Conservation (phyloP, 2,888 invertebrate genomes). For the Acanthoscelides obtectus region DNA sequence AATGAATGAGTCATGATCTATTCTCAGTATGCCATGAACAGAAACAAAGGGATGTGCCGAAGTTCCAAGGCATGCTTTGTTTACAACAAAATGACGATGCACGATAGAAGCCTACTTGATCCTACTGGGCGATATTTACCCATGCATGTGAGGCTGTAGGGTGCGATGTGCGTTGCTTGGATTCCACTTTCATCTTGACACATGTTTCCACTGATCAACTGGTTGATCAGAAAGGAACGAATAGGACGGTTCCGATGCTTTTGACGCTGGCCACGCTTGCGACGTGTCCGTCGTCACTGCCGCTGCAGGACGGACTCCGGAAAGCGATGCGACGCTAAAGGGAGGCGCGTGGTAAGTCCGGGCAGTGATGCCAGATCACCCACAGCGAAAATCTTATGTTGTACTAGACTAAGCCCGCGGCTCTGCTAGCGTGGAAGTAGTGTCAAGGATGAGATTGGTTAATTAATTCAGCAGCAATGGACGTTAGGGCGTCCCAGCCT, state of each 20-base stretch:
- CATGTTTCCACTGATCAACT: constrained; percentile 21
- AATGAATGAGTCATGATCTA: neutral
- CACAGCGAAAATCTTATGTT: neutral
- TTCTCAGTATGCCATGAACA: neutral
- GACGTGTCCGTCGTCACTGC: neutral
- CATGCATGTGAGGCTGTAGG: constrained; percentile 26
- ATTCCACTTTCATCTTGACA: constrained; percentile 31
- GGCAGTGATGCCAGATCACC: neutral
- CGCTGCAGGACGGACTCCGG: neutral
- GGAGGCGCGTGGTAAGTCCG: neutral
- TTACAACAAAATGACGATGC: neutral
- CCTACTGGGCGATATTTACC: constrained; percentile 22
- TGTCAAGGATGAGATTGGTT: too few relatives aligned
- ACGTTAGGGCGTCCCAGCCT: too few relatives aligned
- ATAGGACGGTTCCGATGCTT: too few relatives aligned
- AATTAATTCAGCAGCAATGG: too few relatives aligned
- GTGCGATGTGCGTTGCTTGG: constrained; percentile 23
- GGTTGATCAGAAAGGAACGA: neutral
- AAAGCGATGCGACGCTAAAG: neutral
- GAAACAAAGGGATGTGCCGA: neutral
- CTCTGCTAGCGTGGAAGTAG: too few relatives aligned
- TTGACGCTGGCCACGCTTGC: neutral
- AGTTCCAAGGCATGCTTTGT: neutral
- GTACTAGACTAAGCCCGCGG: too few relatives aligned
- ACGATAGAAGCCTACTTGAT: neutral